phyloP scores from a whole-genome alignment of 2,113 vertebrate species.

The Takifugu flavidus region DNA sequence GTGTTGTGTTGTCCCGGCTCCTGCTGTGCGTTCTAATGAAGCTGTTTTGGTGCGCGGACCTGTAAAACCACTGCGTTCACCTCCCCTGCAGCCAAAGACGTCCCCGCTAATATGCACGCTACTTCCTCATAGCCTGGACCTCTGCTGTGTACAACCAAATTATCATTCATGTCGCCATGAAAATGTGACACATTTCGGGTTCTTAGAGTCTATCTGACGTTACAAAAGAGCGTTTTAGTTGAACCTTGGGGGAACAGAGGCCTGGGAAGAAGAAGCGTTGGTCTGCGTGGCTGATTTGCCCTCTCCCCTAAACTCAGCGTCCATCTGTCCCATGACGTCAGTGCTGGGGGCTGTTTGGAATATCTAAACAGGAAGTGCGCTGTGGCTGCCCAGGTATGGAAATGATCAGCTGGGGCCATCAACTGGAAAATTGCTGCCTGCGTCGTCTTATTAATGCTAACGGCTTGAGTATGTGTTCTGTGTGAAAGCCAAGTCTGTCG shows the following conservation, averaged over 20 bases:
- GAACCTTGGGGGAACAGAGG: too few relatives aligned
- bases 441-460: conserved; percentile 34
- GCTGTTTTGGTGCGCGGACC: too few relatives aligned
- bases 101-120: conserved; percentile 26
- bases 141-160: conserved; percentile 6
- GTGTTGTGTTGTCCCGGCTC: not conserved
- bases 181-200: too few relatives aligned
- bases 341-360: conserved; percentile 49
- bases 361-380: conserved; percentile 32
- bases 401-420: conserved; percentile 33
- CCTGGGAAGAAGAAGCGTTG: too few relatives aligned
- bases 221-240: too few relatives aligned
- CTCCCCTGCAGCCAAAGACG: conserved; percentile 34
- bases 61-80: not conserved
- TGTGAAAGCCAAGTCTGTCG: not conserved
- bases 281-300: not conserved
- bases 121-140: not conserved
- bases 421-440: conserved; percentile 42
- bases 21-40: conserved; percentile 17
- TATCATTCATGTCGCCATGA: too few relatives aligned
- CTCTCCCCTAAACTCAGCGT: not conserved
- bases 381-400: conserved; percentile 32
- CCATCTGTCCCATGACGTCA: conserved; percentile 24
- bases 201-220: too few relatives aligned
- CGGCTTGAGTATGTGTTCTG: conserved; percentile 8